Conservation (phyloP, 2,113 vertebrate species). For the Sialia sialis region DNA sequence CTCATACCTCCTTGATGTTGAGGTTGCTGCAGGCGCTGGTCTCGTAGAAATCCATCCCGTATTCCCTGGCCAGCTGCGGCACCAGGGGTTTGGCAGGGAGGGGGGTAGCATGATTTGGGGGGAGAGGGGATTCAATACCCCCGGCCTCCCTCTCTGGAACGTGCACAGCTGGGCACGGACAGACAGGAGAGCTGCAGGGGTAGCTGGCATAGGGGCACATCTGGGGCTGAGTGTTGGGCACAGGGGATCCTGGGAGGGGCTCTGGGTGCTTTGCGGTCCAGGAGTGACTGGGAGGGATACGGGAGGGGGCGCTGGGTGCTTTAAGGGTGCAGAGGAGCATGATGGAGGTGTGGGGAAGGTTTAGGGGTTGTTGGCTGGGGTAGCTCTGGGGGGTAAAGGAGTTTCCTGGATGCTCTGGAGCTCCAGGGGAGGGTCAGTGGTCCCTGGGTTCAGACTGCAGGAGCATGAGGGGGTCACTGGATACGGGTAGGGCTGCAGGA, state of each 20-base stretch:
- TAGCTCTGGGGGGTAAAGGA: neutral
- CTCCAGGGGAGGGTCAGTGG: neutral
- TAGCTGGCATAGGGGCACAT: neutral
- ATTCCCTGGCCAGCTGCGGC: conserved; percentile 89
- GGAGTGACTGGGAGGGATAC: neutral
- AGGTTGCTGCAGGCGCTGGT: conserved; percentile 98
- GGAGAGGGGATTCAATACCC: neutral
- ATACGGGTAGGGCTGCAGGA: neutral
- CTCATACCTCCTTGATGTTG: conserved; percentile 91
- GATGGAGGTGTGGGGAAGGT: fast-evolving
- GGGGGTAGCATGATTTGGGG: neutral
- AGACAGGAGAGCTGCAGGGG: neutral
- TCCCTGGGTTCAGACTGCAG: neutral
- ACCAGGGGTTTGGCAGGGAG: neutral
- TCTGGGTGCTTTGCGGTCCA: neutral
- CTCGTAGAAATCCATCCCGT: conserved; percentile 98
- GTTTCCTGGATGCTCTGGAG: neutral
- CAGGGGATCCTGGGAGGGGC: neutral
- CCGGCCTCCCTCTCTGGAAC: neutral
- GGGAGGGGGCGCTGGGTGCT: neutral
- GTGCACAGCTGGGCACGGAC: neutral
- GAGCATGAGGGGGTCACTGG: neutral
- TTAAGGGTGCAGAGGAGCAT: neutral
- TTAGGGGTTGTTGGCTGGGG: neutral
- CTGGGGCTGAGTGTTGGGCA: neutral